Conservation (phyloP, 2,888 invertebrate species). For the Sylvicola fuscatus region DNA sequence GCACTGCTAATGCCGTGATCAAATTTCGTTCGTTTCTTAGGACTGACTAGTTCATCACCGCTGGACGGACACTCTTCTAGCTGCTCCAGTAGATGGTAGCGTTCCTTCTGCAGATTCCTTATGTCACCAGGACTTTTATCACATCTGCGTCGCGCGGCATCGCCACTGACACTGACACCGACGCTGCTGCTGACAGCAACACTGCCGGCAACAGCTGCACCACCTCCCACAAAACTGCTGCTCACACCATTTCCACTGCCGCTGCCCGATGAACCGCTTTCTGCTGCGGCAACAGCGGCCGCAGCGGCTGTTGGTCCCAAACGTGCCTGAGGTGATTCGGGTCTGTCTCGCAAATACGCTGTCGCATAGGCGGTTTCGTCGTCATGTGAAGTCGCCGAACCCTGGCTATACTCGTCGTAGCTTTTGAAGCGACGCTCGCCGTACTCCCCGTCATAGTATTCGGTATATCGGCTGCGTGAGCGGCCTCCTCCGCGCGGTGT, state of each 20-base stretch:
- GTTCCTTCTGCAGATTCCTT: constrained; percentile 45
- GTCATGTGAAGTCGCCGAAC: constrained; percentile 44
- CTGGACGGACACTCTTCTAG: constrained; percentile 49
- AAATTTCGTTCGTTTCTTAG: constrained; percentile 43
- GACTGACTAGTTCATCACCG: constrained; percentile 42
- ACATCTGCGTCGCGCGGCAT: constrained; percentile 18
- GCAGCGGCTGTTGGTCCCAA: constrained; percentile 1
- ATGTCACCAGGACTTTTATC: constrained; percentile 32
- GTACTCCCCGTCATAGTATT: constrained; percentile 18
- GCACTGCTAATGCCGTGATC: constrained; percentile 20
- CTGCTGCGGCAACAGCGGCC: background rate
- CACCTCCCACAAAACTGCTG: too few species aligned
- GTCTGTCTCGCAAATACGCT: constrained; percentile 1
- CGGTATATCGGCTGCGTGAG: constrained; percentile 17
- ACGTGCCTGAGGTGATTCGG: constrained; percentile 3
- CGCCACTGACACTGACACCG: background rate
- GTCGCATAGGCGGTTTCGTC: constrained; percentile 21
- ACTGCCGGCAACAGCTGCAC: background rate
- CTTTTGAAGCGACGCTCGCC: constrained; percentile 31
- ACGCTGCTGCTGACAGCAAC: background rate
- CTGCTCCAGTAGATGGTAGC: constrained; percentile 46
- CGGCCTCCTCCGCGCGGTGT: constrained; percentile 28
- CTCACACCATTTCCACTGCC: too few species aligned
- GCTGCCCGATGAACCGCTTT: background rate
- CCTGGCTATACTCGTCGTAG: constrained; percentile 53